Conservation (phyloP, 2,888 invertebrate species). For the Steinernema carpocapsae region DNA sequence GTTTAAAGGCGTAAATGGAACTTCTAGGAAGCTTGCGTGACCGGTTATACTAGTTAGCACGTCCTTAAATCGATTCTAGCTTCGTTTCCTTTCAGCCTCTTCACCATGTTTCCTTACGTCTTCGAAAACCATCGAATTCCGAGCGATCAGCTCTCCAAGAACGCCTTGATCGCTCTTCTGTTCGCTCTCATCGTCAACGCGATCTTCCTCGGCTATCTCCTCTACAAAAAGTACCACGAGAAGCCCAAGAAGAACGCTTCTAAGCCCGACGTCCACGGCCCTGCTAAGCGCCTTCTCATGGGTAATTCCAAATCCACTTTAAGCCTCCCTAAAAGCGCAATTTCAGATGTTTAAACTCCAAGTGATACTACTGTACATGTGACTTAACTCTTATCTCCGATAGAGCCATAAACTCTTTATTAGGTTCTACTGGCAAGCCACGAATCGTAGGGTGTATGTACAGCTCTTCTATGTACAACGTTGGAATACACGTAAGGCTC, state of each 20-base stretch:
- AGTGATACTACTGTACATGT: neutral
- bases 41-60: no score
- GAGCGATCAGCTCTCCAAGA: neutral
- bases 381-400: no score
- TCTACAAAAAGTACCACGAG: neutral
- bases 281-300: neutral
- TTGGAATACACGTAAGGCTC: neutral
- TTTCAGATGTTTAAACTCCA: neutral
- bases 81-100: no score
- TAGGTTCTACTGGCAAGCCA: no score
- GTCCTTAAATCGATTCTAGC: no score
- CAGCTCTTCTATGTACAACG: neutral
- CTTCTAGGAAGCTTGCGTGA: no score
- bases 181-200: neutral
- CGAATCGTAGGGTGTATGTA: no score
- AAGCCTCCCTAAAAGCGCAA: neutral
- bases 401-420: no score
- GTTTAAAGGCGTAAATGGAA: no score
- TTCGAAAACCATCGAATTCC: neutral
- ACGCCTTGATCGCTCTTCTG: neutral
- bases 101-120: neutral
- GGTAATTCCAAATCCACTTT: neutral
- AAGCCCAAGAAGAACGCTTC: neutral
- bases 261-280: neutral
- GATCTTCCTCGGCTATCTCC: neutral